A percentile compares a stretch with the other conserved stretches of the same genome.
Conservation (phyloP, 2,113 vertebrate species). For the Protobothrops mucrosquamatus region DNA sequence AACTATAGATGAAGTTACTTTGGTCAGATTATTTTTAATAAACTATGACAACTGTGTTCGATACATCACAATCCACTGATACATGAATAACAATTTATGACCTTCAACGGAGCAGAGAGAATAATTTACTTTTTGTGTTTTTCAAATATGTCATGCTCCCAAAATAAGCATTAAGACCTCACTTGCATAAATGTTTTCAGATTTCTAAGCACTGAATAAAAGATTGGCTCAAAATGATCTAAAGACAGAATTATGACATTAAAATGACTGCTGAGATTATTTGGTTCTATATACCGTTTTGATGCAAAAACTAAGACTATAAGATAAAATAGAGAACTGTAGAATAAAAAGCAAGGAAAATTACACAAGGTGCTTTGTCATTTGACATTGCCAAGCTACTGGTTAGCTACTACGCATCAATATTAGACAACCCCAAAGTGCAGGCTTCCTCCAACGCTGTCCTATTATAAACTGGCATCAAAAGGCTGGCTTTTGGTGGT, state of each 20-base stretch:
- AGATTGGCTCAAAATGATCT: background rate
- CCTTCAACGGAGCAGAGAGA: background rate
- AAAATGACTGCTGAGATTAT: background rate
- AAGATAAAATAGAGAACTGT: background rate
- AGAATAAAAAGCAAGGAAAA: background rate
- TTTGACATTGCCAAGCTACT: background rate
- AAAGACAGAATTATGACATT: background rate
- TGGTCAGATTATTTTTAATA: background rate
- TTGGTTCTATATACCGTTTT: background rate
- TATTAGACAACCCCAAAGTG: background rate
- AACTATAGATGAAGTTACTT: background rate
- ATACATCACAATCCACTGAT: background rate
- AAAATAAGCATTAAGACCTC: background rate
- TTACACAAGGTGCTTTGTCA: background rate
- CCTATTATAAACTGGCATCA: background rate
- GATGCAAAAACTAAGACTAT: background rate
- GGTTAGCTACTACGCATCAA: background rate
- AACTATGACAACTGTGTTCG: background rate
- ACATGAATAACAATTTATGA: background rate
- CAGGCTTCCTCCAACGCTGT: background rate
- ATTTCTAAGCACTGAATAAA: background rate
- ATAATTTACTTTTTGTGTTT: background rate
- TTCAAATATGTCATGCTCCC: background rate
- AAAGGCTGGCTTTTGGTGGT: background rate
- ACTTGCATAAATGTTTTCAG: background rate